phyloP scores from a whole-genome alignment of 2,797 vertebrate genomes.

The Megalops cyprinoides region DNA sequence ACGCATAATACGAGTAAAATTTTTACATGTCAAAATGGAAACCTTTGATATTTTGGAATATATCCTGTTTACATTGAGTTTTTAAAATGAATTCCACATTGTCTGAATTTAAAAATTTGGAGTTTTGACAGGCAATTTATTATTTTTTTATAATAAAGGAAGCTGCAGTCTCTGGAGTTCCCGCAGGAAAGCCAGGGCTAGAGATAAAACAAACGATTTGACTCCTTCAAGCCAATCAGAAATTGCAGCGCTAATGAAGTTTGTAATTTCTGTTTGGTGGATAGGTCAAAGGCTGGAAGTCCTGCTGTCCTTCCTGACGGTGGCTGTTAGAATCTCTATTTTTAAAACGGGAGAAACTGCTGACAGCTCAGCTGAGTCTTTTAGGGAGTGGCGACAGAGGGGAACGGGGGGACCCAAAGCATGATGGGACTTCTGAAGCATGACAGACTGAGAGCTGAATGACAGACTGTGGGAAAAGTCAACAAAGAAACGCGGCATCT shows the following conservation, averaged over 20 bases:
- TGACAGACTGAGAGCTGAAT: not conserved
- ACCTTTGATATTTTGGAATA: too few relatives aligned
- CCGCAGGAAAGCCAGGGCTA: too few relatives aligned
- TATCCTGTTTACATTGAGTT: too few relatives aligned
- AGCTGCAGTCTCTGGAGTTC: too few relatives aligned
- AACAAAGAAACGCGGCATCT: not conserved
- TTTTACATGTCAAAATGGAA: too few relatives aligned
- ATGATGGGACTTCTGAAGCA: conserved; percentile 13
- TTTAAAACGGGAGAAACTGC: not conserved
- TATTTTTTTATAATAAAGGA: too few relatives aligned
- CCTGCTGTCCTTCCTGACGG: not conserved
- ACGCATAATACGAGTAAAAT: too few relatives aligned
- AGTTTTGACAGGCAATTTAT: too few relatives aligned
- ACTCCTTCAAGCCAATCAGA: not conserved
- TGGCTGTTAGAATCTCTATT: not conserved
- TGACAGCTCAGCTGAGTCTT: not conserved
- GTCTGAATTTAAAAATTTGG: too few relatives aligned
- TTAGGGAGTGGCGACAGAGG: not conserved
- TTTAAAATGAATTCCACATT: too few relatives aligned
- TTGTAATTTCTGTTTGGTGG: not conserved
- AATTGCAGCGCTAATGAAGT: not conserved
- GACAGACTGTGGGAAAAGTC: conserved; percentile 24
- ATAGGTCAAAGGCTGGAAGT: too few relatives aligned
- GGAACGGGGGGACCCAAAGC: not conserved
- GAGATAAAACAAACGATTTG: not conserved